Evolutionary conservation across 2,797 vertebrate species (phyloP).

Genomic region (Phrynocephalus vlangalii): DNA sequence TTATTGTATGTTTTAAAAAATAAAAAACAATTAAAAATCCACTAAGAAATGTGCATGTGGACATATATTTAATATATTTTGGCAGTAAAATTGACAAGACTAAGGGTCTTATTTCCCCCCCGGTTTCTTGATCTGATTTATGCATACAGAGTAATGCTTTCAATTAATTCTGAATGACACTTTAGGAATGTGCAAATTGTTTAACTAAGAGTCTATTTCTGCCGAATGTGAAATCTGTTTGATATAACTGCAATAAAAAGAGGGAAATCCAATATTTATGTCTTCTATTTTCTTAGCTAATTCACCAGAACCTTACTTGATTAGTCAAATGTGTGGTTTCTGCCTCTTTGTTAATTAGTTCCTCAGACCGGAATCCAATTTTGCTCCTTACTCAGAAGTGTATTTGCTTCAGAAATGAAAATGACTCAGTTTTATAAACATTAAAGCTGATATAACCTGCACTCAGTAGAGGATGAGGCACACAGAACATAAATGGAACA

Average conservation of each 20-base stretch:
- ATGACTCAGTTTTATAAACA: background rate
- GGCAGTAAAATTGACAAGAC: background rate
- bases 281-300: slow-evolving; percentile 4
- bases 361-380: background rate
- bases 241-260: background rate
- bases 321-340: slow-evolving; percentile 1
- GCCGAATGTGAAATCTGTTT: background rate
- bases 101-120: no score
- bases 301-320: background rate
- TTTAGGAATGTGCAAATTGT: background rate
- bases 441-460: background rate
- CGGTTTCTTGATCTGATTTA: background rate
- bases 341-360: slow-evolving; percentile 1
- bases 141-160: background rate
- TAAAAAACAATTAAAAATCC: background rate
- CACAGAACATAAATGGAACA: background rate
- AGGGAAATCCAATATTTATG: background rate
- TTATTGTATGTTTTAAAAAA: background rate
- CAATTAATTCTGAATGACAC: background rate
- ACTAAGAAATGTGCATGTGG: background rate
- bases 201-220: slow-evolving; percentile 1
- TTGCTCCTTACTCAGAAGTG: background rate
- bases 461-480: background rate
- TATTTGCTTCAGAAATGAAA: background rate
- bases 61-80: background rate